A percentile compares a stretch with the other conserved stretches of the same genome.
phyloP scores from a whole-genome alignment of 2,113 vertebrate species.

The Paralichthys olivaceus region DNA sequence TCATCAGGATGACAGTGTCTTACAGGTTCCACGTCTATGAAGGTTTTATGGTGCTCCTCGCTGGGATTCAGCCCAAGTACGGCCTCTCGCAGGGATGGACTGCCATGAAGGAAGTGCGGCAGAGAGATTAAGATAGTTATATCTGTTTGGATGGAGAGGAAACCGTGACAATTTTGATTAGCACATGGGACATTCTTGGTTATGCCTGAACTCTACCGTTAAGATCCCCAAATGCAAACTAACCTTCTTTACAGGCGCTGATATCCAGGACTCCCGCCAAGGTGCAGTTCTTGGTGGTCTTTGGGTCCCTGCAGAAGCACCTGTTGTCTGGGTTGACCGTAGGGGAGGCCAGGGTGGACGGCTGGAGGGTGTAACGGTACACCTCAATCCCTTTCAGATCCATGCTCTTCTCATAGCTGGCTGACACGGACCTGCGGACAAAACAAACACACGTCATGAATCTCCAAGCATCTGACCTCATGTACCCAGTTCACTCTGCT shows the following conservation, averaged over 20 bases:
- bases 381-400: conserved; percentile 89
- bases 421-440: conserved; percentile 88
- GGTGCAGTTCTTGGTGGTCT: conserved; percentile 85
- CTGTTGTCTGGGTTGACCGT: conserved; percentile 83
- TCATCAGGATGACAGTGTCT: conserved; percentile 47
- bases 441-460: background rate
- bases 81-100: conserved; percentile 56
- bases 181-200: background rate
- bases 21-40: conserved; percentile 94
- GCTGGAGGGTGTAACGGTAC: conserved; percentile 86
- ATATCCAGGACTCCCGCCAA: conserved; percentile 87
- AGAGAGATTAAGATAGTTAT: conserved; percentile 89
- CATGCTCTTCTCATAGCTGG: conserved; percentile 70
- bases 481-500: too few relatives aligned
- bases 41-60: conserved; percentile 87
- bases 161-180: background rate
- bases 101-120: conserved; percentile 93
- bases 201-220: background rate
- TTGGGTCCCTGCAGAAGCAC: conserved; percentile 85
- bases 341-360: conserved; percentile 86
- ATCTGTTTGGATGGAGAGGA: conserved; percentile 72
- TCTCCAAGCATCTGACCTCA: background rate
- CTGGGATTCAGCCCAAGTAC: conserved; percentile 84
- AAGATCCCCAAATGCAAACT: conserved; percentile 26
- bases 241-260: conserved; percentile 84